These are phyloP conservation scores for Pseudotriccus pelzelni DNA, from an alignment of 2,797 vertebrate species.

Conservation along the genomic window DNA sequence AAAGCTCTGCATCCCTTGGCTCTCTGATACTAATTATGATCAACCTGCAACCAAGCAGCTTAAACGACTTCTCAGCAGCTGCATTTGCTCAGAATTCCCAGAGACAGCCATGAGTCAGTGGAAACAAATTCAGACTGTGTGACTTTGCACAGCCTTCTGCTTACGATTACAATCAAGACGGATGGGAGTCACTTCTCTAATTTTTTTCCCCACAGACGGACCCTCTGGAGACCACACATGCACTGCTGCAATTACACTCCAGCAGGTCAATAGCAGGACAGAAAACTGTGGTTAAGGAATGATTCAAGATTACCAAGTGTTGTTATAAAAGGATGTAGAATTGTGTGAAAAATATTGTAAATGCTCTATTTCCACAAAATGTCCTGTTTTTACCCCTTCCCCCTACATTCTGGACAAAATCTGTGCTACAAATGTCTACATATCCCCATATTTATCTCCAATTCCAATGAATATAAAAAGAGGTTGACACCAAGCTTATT, in stretches of 20 bases:
- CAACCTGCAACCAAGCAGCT: constrained; percentile 28
- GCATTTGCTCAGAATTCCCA: constrained; percentile 26
- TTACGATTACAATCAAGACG: constrained; percentile 15
- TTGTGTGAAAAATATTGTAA: background rate
- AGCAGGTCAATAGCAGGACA: background rate
- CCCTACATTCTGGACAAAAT: background rate
- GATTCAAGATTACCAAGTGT: background rate
- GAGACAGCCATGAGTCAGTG: background rate
- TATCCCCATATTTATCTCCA: background rate
- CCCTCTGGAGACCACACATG: background rate
- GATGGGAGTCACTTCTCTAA: background rate
- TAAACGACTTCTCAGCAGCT: constrained; percentile 35
- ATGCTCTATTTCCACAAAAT: background rate
- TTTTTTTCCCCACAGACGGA: background rate
- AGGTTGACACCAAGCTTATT: background rate
- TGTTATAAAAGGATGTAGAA: background rate
- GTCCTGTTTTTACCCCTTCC: background rate
- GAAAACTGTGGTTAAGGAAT: background rate
- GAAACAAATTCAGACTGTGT: constrained; percentile 19
- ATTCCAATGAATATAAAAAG: background rate
- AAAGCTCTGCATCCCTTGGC: constrained; percentile 23
- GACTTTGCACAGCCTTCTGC: background rate
- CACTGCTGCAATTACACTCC: background rate
- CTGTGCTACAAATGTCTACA: background rate
- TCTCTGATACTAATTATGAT: constrained; percentile 17